A percentile compares a stretch with the other conserved stretches of the same genome.
Conservation (phyloP, 2,888 invertebrate species). For the Bursaphelenchus okinawaensis region DNA sequence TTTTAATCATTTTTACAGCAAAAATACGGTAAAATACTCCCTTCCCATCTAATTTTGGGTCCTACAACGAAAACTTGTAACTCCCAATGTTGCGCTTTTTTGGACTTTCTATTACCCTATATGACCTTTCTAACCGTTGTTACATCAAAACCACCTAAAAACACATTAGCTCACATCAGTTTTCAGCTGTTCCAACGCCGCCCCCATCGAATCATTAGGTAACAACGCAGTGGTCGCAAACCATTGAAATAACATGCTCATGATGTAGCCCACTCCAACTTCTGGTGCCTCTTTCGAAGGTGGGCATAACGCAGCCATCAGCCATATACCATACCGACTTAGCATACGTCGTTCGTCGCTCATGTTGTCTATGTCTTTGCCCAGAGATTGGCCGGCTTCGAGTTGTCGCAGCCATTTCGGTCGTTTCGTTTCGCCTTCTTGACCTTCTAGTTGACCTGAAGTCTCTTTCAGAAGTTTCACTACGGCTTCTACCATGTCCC, state of each 20-base stretch:
- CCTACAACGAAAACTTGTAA: no score
- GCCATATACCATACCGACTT: slow-evolving; percentile 92
- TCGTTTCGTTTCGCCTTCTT: slow-evolving; percentile 50
- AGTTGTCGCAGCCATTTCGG: slow-evolving; percentile 58
- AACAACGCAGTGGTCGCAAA: slow-evolving; percentile 95
- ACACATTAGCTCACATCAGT: slow-evolving; percentile 44
- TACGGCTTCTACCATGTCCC: slow-evolving; percentile 52
- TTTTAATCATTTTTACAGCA: no score
- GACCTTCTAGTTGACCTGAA: slow-evolving; percentile 58
- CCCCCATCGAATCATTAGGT: slow-evolving; percentile 67
- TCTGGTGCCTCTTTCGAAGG: slow-evolving; percentile 61
- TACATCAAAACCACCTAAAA: no score
- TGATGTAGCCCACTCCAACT: slow-evolving; percentile 73
- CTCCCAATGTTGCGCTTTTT: no score
- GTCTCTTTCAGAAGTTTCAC: slow-evolving; percentile 78
- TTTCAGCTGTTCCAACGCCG: slow-evolving; percentile 54
- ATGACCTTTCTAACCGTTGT: no score
- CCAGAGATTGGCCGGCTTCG: slow-evolving; percentile 49
- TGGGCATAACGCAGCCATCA: slow-evolving; percentile 80
- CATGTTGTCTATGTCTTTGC: slow-evolving; percentile 52
- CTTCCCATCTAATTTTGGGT: no score
- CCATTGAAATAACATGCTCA: slow-evolving; percentile 97
- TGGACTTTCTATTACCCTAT: no score
- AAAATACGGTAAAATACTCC: no score
- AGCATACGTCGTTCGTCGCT: slow-evolving; percentile 81